Conservation (phyloP, 2,113 vertebrate genomes). For the Mirza zaza region DNA sequence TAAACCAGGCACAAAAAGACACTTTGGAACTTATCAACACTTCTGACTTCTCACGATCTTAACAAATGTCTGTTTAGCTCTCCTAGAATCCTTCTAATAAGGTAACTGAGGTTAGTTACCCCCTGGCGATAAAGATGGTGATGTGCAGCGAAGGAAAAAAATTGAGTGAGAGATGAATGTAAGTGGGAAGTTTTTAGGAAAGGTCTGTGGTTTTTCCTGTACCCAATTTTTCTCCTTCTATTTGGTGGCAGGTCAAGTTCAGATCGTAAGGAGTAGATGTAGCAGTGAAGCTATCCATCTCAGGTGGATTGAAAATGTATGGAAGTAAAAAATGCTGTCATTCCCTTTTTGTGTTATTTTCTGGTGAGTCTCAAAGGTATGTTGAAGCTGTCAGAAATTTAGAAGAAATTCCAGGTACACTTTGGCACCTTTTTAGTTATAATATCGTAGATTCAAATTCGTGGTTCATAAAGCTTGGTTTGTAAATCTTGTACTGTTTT, state of each 20-base stretch:
- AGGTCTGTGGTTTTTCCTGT: not conserved
- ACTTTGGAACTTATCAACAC: conserved; percentile 20
- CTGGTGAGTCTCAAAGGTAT: not conserved
- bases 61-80: conserved; percentile 40
- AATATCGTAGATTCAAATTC: not conserved
- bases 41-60: conserved; percentile 17
- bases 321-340: not conserved
- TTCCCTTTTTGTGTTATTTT: not conserved
- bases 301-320: conserved; percentile 1
- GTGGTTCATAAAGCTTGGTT: not conserved
- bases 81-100: conserved; percentile 1
- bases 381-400: not conserved
- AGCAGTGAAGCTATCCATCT: not conserved
- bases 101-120: not conserved
- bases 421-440: not conserved
- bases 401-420: not conserved
- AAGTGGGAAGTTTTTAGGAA: not conserved
- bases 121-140: conserved; percentile 18
- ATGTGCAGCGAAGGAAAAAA: not conserved
- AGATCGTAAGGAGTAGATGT: not conserved
- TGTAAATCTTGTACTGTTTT: not conserved
- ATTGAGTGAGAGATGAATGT: not conserved
- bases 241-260: not conserved
- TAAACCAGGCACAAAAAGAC: conserved; percentile 21
- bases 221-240: not conserved